phyloP scores from a whole-genome alignment of 2,888 invertebrate genomes.

The Pollenia griseotomentosa region DNA sequence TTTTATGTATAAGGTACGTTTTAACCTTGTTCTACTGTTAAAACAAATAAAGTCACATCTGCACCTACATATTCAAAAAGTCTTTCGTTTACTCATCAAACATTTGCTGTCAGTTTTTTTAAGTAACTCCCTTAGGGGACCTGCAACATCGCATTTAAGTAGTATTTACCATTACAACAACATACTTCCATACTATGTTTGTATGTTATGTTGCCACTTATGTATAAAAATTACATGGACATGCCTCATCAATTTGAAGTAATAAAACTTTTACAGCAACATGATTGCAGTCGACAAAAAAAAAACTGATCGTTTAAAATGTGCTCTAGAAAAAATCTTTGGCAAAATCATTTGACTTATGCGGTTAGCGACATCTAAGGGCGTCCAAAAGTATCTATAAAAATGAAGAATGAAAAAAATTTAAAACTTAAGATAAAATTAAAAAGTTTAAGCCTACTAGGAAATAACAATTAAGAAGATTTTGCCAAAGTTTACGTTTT shows the following conservation, averaged over 20 bases:
- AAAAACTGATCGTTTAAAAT: constrained; percentile 30
- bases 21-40: no score
- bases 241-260: constrained; percentile 48
- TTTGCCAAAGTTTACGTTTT: no score
- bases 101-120: neutral
- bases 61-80: constrained; percentile 19
- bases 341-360: constrained; percentile 1
- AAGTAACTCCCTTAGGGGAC: constrained; percentile 43
- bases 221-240: constrained; percentile 33
- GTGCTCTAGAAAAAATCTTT: constrained; percentile 3
- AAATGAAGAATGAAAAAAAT: no score
- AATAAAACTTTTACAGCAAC: constrained; percentile 56
- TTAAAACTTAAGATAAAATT: no score
- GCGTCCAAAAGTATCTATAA: neutral
- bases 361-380: constrained; percentile 21
- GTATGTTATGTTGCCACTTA: neutral
- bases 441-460: no score
- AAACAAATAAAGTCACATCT: neutral
- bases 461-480: no score
- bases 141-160: constrained; percentile 7
- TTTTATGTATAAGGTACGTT: no score
- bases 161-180: neutral
- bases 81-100: constrained; percentile 50
- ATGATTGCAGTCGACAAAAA: constrained; percentile 18
- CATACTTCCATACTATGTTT: neutral